A percentile compares a stretch with the other conserved stretches of the same genome.
Conservation (phyloP, 2,888 invertebrate genomes). For the Kryphioiulus occultus region DNA sequence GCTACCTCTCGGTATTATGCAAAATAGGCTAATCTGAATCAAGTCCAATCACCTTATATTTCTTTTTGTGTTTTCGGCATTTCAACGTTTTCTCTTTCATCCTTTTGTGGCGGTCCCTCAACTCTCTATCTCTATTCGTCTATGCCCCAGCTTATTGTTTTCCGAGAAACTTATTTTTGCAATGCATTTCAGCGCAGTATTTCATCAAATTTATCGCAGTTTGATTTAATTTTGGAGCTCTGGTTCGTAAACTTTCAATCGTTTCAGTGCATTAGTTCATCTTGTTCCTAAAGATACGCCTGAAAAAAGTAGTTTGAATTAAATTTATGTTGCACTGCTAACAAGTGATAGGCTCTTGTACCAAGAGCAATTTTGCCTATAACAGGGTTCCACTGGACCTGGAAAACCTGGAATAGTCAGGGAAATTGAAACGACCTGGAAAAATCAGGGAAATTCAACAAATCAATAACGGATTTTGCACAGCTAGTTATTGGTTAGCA, state of each 20-base stretch:
- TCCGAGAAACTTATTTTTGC: not conserved
- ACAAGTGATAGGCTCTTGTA: not conserved
- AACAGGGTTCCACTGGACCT: too few relatives aligned
- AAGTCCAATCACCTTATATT: slow-evolving; percentile 2
- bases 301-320: not conserved
- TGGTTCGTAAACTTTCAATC: not conserved
- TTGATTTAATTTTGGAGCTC: not conserved
- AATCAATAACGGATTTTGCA: too few relatives aligned
- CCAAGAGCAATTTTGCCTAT: too few relatives aligned
- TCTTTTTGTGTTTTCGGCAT: slow-evolving; percentile 7
- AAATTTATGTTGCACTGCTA: not conserved
- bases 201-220: not conserved
- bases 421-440: too few relatives aligned
- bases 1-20: not conserved
- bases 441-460: too few relatives aligned
- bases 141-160: not conserved
- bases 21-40: slow-evolving; percentile 26
- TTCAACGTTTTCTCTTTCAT: slow-evolving; percentile 1
- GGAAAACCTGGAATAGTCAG: too few relatives aligned
- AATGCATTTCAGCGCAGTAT: not conserved
- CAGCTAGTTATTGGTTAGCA: too few relatives aligned
- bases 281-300: not conserved
- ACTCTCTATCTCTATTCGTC: not conserved
- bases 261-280: not conserved
- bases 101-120: not conserved